Conservation (phyloP, 2,888 invertebrate species). For the Tachina lurida region DNA sequence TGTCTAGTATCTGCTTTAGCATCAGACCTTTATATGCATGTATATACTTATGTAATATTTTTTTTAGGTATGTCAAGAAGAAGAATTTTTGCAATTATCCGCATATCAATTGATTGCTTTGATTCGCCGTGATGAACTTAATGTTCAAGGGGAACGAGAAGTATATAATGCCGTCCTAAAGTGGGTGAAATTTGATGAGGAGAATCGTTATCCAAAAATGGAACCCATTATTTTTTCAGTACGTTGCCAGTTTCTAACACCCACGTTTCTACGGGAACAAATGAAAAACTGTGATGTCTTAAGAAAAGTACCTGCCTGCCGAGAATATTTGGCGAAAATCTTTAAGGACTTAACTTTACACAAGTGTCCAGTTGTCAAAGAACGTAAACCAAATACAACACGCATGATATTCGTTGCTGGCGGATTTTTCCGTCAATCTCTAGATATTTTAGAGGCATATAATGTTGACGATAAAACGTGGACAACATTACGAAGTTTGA, state of each 20-base stretch:
- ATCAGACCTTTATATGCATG: too few relatives aligned
- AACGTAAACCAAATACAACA: constrained; percentile 93
- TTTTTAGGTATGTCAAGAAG: constrained; percentile 96
- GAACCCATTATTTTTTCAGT: constrained; percentile 94
- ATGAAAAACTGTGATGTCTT: constrained; percentile 95
- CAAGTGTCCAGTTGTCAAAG: constrained; percentile 92
- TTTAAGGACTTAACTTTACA: constrained; percentile 95
- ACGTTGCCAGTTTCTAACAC: constrained; percentile 95
- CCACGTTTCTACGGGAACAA: constrained; percentile 94
- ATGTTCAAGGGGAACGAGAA: constrained; percentile 95
- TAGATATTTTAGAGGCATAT: constrained; percentile 94
- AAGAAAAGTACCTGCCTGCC: constrained; percentile 93
- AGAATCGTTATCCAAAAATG: constrained; percentile 92
- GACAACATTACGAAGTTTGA: constrained; percentile 90
- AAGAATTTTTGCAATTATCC: constrained; percentile 94
- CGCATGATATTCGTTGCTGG: constrained; percentile 96
- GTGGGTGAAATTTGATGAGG: constrained; percentile 95
- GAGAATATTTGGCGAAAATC: constrained; percentile 94
- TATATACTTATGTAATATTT: too few relatives aligned
- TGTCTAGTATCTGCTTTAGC: too few relatives aligned
- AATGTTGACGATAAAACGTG: constrained; percentile 94
- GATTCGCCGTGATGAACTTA: constrained; percentile 94
- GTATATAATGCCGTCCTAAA: constrained; percentile 95
- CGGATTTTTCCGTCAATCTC: constrained; percentile 93
- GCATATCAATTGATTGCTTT: constrained; percentile 91